A percentile compares a stretch with the other conserved stretches of the same genome.
Evolutionary conservation across 2,797 vertebrate species (phyloP).

Genomic region (Crocidura indochinensis): DNA sequence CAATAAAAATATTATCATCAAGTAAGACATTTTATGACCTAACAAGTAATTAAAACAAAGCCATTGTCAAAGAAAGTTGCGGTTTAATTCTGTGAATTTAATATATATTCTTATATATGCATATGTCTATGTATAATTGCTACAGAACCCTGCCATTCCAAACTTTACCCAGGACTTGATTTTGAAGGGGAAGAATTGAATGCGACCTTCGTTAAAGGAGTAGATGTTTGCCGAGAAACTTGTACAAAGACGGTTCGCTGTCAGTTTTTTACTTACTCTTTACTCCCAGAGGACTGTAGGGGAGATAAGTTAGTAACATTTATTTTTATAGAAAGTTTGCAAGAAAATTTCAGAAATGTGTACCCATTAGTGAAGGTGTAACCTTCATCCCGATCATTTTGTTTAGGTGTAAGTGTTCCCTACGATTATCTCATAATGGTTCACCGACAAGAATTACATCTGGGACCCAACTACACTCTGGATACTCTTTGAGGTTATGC

Average conservation of each 20-base stretch:
- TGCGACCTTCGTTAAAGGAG: constrained; percentile 82
- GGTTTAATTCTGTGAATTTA: no score
- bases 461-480: constrained; percentile 83
- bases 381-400: not conserved
- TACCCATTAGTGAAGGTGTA: not conserved
- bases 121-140: not conserved
- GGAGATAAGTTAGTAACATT: constrained; percentile 84
- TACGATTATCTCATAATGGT: constrained; percentile 88
- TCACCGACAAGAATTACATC: constrained; percentile 88
- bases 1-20: no score
- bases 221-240: constrained; percentile 86
- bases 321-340: not conserved
- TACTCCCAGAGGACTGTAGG: constrained; percentile 84
- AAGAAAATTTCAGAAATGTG: not conserved
- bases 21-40: not conserved
- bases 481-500: constrained; percentile 91
- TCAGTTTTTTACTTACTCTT: constrained; percentile 90
- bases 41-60: not conserved
- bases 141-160: constrained; percentile 86
- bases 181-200: constrained; percentile 89
- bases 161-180: constrained; percentile 80
- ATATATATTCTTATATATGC: no score
- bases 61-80: not conserved
- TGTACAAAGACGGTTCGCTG: constrained; percentile 90
- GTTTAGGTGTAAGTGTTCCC: constrained; percentile 88